phyloP scores from a whole-genome alignment of 2,113 vertebrate genomes.

The Psammodynastes pulverulentus region DNA sequence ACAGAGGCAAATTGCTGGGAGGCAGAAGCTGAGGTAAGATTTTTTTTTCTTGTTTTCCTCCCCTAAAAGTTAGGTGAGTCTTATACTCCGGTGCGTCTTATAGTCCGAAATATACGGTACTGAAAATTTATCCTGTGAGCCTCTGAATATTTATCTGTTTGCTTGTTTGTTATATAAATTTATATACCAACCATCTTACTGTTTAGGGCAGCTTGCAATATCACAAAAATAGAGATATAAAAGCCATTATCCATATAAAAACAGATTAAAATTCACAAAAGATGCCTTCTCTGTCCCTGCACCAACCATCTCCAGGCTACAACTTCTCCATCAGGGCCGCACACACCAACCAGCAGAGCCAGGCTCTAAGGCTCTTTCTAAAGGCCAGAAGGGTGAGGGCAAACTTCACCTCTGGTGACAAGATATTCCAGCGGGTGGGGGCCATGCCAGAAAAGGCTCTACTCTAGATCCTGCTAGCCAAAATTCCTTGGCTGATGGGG shows the following conservation, averaged over 20 bases:
- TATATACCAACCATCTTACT: not conserved
- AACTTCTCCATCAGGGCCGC: no score
- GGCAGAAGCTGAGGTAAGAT: no score
- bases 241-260: not conserved
- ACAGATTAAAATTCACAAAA: no score
- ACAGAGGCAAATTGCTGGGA: no score
- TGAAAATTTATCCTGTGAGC: not conserved
- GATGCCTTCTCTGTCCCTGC: no score
- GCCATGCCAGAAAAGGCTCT: not conserved
- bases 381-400: not conserved
- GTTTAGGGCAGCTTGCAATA: not conserved
- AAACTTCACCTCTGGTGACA: not conserved
- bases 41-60: no score
- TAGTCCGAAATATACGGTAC: no score
- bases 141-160: not conserved
- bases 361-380: not conserved
- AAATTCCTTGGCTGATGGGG: no score
- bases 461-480: no score
- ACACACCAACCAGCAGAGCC: not conserved
- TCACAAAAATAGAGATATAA: not conserved
- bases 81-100: no score
- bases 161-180: not conserved
- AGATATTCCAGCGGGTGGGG: not conserved
- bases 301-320: no score
- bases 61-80: no score